These are phyloP conservation scores for Alethe diademata DNA, from an alignment of 2,113 vertebrate genomes.

Conservation along the genomic window DNA sequence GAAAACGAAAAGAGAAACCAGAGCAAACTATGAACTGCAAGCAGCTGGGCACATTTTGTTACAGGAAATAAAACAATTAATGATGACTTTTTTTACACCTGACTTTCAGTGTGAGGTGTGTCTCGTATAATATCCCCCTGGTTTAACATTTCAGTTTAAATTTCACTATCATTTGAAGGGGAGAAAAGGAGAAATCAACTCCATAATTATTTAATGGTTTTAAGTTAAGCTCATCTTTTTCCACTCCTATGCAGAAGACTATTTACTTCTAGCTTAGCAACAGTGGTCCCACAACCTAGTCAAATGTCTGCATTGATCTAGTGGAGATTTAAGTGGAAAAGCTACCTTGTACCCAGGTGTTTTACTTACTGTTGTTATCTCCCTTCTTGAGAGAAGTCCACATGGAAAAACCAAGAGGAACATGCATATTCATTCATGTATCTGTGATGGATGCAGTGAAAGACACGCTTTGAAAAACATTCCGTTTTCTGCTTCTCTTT, in stretches of 20 bases:
- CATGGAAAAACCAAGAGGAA: background rate
- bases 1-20: background rate
- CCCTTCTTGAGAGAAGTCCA: background rate
- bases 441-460: background rate
- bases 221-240: background rate
- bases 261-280: background rate
- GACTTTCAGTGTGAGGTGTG: background rate
- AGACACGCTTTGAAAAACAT: background rate
- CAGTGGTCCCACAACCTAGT: background rate
- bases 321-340: background rate
- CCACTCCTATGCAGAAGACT: background rate
- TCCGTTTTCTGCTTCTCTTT: background rate
- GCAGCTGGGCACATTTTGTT: background rate
- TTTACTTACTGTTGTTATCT: background rate
- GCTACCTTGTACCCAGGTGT: background rate
- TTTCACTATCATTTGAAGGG: background rate
- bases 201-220: background rate
- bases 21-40: background rate
- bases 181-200: background rate
- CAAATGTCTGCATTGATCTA: background rate
- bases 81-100: fast-evolving
- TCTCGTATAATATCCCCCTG: background rate
- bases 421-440: background rate
- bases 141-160: background rate
- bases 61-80: background rate